A percentile compares a stretch with the other conserved stretches of the same genome.
These are phyloP conservation scores for Parelbella ahira DNA, from an alignment of 2,888 invertebrate genomes.

Conservation along the genomic window DNA sequence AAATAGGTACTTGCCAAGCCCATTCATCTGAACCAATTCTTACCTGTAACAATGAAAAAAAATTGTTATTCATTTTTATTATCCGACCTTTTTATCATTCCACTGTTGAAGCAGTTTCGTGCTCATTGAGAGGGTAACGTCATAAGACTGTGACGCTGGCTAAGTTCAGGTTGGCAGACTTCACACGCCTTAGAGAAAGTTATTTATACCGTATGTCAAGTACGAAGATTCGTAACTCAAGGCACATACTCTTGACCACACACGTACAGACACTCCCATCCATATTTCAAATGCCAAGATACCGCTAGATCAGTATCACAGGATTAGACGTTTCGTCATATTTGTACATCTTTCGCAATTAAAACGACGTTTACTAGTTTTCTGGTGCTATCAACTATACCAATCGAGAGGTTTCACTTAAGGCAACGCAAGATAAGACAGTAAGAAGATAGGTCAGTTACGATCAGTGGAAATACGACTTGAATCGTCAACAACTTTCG, in stretches of 20 bases:
- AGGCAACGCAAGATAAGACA: slow-evolving; percentile 1
- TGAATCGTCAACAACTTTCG: slow-evolving; percentile 3
- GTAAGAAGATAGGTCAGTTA: background rate
- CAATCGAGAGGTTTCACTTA: slow-evolving; percentile 4
- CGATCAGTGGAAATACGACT: background rate
- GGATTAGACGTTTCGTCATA: slow-evolving; percentile 1
- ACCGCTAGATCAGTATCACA: background rate
- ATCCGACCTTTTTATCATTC: too few species aligned
- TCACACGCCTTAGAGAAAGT: too few species aligned
- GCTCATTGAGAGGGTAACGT: too few species aligned
- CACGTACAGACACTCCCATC: too few species aligned
- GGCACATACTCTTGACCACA: too few species aligned
- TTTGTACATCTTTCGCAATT: slow-evolving; percentile 9
- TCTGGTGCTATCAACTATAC: slow-evolving; percentile 1
- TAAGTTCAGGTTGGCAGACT: too few species aligned
- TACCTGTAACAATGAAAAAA: slow-evolving; percentile 19
- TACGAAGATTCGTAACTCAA: slow-evolving; percentile 7
- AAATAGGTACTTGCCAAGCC: background rate
- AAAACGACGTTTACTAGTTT: slow-evolving; percentile 3
- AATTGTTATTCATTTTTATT: too few species aligned
- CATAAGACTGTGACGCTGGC: too few species aligned
- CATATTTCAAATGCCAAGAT: slow-evolving; percentile 2
- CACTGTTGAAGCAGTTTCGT: too few species aligned
- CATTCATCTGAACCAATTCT: slow-evolving; percentile 3
- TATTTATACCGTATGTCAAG: slow-evolving; percentile 1